Evolutionary conservation across 1,140 invertebrate genomes (phyloP), one percentile per base, ranked within the genome.

Genomic region (Penaeus vannamei): DNA sequence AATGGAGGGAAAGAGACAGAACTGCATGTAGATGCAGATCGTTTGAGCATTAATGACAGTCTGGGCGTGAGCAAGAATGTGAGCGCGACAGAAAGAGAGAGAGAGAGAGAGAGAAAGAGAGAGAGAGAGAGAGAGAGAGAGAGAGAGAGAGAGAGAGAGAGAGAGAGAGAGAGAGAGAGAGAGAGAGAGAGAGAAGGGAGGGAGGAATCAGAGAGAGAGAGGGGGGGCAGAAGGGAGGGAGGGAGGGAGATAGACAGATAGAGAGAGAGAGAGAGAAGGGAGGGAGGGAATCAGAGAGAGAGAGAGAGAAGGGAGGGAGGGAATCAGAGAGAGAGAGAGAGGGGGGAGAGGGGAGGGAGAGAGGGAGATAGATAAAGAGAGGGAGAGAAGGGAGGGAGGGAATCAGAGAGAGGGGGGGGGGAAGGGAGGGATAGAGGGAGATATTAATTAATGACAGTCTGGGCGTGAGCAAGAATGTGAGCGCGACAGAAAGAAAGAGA

Each of bases 151-250:
- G 36, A 42, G 36, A 42, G 36, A 42, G 36, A 42, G 36, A 42
- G 36, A 42, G 36, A 42, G n/a, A n/a, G n/a, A n/a, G n/a, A n/a
- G n/a, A n/a, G n/a, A n/a, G n/a, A n/a, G n/a, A n/a, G n/a, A n/a
- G n/a, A n/a, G n/a, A n/a, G n/a, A n/a, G n/a, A n/a, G n/a, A n/a
- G n/a, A n/a, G n/a, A n/a, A n/a, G n/a, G n/a, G n/a, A n/a, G n/a
- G n/a, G n/a, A n/a, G n/a, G n/a, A n/a, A n/a, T n/a, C n/a, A n/a
- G n/a, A n/a, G n/a, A n/a, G n/a, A n/a, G n/a, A n/a, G n/a, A n/a
- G n/a, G n/a, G n/a, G n/a, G n/a, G 79, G 36, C 87, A 90, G 89
- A 87, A 81, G 59, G 20, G 66, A 22, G 22, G 60, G 26, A 87
- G 29, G 23, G 53, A 32, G 20, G 23, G 26, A 22, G 46, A n/a